These are phyloP conservation scores for Parapristionchus giblindavisi DNA, from an alignment of 2,888 invertebrate species.

Conservation along the genomic window DNA sequence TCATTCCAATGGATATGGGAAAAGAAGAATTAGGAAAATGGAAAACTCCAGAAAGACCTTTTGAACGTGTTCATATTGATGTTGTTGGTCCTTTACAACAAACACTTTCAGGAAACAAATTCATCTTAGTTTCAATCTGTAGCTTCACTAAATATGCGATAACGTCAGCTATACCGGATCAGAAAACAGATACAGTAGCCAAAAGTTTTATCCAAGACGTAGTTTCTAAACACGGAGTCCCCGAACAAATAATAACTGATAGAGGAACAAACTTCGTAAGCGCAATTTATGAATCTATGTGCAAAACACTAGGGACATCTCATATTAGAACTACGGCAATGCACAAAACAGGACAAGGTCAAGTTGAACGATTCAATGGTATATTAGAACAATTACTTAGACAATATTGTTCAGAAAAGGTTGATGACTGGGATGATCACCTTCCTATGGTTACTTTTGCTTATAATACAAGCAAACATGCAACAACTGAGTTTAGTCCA, in stretches of 20 bases:
- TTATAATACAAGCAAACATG: background rate
- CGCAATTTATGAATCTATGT: background rate
- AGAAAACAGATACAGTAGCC: background rate
- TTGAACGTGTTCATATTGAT: constrained; percentile 44
- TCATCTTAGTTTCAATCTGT: constrained; percentile 39
- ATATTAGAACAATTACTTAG: constrained; percentile 29
- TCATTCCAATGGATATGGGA: background rate
- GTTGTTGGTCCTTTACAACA: constrained; percentile 42
- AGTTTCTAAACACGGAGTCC: constrained; percentile 5
- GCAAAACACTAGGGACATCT: background rate
- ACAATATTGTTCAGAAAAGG: constrained; percentile 3
- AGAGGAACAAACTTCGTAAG: constrained; percentile 11
- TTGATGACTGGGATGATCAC: constrained; percentile 34
- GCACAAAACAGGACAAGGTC: constrained; percentile 20
- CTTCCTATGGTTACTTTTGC: constrained; percentile 16
- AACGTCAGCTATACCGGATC: constrained; percentile 64
- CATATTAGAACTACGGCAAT: constrained; percentile 11
- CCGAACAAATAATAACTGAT: background rate
- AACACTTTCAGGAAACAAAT: constrained; percentile 40
- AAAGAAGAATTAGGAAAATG: constrained; percentile 40
- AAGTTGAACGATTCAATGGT: constrained; percentile 20
- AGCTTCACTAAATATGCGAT: constrained; percentile 49
- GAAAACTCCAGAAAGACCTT: constrained; percentile 16
- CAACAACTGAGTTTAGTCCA: constrained; percentile 23
- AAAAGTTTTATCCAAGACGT: constrained; percentile 1